phyloP scores from a whole-genome alignment of 2,113 vertebrate genomes.

The Nyctibius bracteatus region DNA sequence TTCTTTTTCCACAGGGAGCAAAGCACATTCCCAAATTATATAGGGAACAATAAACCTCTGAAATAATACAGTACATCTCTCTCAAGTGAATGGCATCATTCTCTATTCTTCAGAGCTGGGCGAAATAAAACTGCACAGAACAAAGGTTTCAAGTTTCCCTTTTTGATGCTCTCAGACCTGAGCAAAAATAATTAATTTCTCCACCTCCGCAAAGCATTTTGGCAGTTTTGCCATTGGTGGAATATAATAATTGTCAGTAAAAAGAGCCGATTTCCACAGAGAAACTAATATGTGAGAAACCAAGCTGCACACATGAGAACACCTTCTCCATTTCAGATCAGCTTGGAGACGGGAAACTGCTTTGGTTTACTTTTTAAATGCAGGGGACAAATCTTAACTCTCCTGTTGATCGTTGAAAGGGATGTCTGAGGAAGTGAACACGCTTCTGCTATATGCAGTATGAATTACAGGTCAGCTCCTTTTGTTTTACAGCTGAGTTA shows the following conservation, averaged over 20 bases:
- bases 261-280: not conserved
- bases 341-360: not conserved
- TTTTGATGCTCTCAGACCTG: constrained; percentile 5
- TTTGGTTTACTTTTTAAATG: not conserved
- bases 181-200: constrained; percentile 51
- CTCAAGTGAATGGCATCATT: constrained; percentile 32
- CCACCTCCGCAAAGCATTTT: not conserved
- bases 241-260: not conserved
- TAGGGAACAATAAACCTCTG: constrained; percentile 55
- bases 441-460: not conserved
- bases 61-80: constrained; percentile 60
- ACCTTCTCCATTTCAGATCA: not conserved
- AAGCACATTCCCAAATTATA: constrained; percentile 62
- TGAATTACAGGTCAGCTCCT: not conserved
- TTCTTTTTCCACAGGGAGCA: constrained; percentile 44
- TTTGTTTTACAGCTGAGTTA: not conserved
- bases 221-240: not conserved
- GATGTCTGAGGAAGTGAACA: not conserved
- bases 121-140: constrained; percentile 35
- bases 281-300: not conserved
- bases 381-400: not conserved
- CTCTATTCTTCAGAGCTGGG: constrained; percentile 26
- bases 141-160: constrained; percentile 43
- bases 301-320: not conserved
- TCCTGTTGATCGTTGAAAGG: not conserved